A percentile compares a stretch with the other conserved stretches of the same genome.
Conservation (phyloP, 2,113 vertebrate species). For the Laterallus jamaicensis region DNA sequence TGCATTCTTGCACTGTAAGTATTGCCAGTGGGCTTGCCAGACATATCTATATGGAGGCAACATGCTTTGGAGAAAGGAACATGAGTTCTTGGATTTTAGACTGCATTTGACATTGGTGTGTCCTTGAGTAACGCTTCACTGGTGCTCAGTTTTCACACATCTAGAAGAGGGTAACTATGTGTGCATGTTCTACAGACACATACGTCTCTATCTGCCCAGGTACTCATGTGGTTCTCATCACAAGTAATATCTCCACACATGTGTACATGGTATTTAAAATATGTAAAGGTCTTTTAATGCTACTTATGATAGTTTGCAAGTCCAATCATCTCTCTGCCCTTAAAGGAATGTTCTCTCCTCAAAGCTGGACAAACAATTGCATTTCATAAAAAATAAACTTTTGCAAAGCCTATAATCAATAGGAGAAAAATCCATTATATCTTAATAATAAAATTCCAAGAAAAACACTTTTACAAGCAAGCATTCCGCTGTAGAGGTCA, state of each 20-base stretch:
- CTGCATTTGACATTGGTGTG: constrained; percentile 3
- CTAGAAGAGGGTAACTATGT: not conserved
- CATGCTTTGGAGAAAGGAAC: constrained; percentile 7
- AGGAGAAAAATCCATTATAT: constrained; percentile 3
- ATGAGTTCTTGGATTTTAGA: constrained; percentile 2
- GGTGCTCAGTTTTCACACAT: not conserved
- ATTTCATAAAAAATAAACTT: constrained; percentile 49
- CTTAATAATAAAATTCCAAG: constrained; percentile 49
- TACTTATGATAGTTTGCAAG: not conserved
- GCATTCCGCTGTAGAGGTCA: constrained; percentile 30
- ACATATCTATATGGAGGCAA: not conserved
- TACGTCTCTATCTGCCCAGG: not conserved
- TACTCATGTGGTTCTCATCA: not conserved
- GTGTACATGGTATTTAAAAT: not conserved
- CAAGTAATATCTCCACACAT: not conserved
- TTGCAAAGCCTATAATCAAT: constrained; percentile 50
- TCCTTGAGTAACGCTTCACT: not conserved
- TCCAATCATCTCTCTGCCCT: not conserved
- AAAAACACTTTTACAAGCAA: constrained; percentile 47
- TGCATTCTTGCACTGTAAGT: not conserved
- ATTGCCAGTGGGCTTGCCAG: constrained; percentile 32
- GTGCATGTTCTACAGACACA: not conserved
- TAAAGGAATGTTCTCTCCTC: constrained; percentile 41
- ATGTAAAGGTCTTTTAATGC: not conserved
- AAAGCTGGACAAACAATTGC: constrained; percentile 24